Conservation (phyloP, 2,888 invertebrate genomes). For the Troglohyphantes excavatus region DNA sequence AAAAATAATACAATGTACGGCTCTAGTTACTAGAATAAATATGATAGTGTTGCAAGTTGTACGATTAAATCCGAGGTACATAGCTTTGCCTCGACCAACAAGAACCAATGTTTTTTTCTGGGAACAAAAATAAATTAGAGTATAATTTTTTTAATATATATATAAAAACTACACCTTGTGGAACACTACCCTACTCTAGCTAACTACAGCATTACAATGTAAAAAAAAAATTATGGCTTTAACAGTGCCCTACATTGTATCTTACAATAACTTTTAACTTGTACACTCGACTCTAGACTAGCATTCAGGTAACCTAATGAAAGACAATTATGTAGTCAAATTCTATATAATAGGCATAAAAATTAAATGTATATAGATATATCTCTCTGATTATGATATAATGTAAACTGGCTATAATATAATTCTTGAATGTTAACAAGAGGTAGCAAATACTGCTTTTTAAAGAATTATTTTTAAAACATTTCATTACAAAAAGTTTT, state of each 20-base stretch:
- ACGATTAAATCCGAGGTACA: slow-evolving; percentile 53
- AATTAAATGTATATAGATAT: slow-evolving; percentile 77
- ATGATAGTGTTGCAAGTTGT: slow-evolving; percentile 78
- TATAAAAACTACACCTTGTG: slow-evolving; percentile 70
- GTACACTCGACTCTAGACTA: slow-evolving; percentile 75
- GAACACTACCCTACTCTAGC: slow-evolving; percentile 78
- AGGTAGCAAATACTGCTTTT: slow-evolving; percentile 78
- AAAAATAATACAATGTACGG: slow-evolving; percentile 72
- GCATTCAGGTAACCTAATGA: slow-evolving; percentile 77
- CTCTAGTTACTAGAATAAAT: slow-evolving; percentile 77
- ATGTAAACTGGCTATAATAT: slow-evolving; percentile 79
- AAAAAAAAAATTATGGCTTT: slow-evolving; percentile 70
- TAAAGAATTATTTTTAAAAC: slow-evolving; percentile 77
- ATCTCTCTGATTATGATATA: slow-evolving; percentile 77
- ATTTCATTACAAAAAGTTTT: slow-evolving; percentile 76
- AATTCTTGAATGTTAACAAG: slow-evolving; percentile 78
- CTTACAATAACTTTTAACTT: slow-evolving; percentile 68
- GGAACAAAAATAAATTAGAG: slow-evolving; percentile 11
- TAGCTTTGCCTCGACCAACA: slow-evolving; percentile 28
- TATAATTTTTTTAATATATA: slow-evolving; percentile 29
- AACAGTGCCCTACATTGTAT: slow-evolving; percentile 61
- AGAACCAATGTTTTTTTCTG: slow-evolving; percentile 33
- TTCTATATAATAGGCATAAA: slow-evolving; percentile 77
- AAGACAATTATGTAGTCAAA: slow-evolving; percentile 76
- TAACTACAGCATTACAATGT: slow-evolving; percentile 75